These are phyloP conservation scores for Balaeniceps rex DNA, from an alignment of 2,113 vertebrate species.

Conservation along the genomic window DNA sequence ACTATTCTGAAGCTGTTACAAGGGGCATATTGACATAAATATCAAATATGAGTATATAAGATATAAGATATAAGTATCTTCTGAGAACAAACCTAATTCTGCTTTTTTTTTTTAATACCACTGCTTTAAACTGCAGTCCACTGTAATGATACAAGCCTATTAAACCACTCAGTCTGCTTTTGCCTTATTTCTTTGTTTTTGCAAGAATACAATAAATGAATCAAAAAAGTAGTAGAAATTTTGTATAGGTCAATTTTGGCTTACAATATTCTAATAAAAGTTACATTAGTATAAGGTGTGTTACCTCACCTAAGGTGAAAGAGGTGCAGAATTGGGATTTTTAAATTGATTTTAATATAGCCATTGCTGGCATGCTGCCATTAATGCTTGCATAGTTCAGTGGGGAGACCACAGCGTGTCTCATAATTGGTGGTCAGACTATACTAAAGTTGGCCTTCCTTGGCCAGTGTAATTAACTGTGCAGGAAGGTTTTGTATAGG, in stretches of 20 bases:
- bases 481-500: neutral
- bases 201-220: neutral
- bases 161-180: neutral
- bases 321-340: neutral
- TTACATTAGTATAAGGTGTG: constrained; percentile 6
- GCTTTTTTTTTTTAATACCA: neutral
- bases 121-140: neutral
- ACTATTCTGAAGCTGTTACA: neutral
- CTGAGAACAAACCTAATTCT: neutral
- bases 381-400: neutral
- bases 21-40: neutral
- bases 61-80: too few species aligned
- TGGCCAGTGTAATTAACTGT: constrained; percentile 27
- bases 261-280: neutral
- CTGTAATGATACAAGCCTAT: neutral
- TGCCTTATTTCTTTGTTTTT: neutral
- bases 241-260: neutral
- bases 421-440: constrained; percentile 37
- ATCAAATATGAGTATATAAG: too few species aligned
- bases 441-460: neutral
- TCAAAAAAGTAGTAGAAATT: neutral
- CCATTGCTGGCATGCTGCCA: constrained; percentile 51
- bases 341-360: constrained; percentile 61
- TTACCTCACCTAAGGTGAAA: constrained; percentile 42
- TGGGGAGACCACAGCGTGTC: neutral